phyloP scores from a whole-genome alignment of 2,113 vertebrate genomes.

The Podocnemis expansa region DNA sequence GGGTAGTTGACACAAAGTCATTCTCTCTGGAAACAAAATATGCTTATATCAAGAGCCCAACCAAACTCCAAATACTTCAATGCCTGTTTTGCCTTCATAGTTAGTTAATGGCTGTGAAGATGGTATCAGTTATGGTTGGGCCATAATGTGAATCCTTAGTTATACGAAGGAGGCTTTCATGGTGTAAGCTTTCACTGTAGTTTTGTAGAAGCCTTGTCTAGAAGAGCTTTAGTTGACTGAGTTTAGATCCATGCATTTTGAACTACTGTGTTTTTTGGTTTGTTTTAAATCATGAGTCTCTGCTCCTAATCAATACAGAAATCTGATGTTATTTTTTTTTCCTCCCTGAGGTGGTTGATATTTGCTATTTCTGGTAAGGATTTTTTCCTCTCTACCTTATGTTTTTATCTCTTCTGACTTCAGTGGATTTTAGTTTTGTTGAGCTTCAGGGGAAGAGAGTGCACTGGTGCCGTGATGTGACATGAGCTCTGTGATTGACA shows the following conservation, averaged over 20 bases:
- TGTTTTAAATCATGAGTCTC: not conserved
- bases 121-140: not conserved
- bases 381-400: not conserved
- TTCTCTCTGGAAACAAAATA: not conserved
- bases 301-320: not conserved
- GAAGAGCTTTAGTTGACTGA: rapidly evolving
- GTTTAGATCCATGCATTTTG: not conserved
- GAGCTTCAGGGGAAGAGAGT: not conserved
- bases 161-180: not conserved
- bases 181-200: not conserved
- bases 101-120: not conserved
- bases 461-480: not conserved
- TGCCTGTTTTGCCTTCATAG: not conserved
- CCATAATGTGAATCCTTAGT: not conserved
- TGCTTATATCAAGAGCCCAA: not conserved
- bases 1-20: not conserved
- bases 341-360: not conserved
- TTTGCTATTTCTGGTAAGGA: rapidly evolving
- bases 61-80: not conserved
- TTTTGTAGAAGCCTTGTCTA: not conserved
- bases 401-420: not conserved
- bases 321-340: not conserved
- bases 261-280: not conserved
- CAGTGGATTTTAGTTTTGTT: not conserved
- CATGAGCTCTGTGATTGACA: not conserved